phyloP scores from a whole-genome alignment of 2,888 invertebrate genomes.

The Platycheirus rosarum region DNA sequence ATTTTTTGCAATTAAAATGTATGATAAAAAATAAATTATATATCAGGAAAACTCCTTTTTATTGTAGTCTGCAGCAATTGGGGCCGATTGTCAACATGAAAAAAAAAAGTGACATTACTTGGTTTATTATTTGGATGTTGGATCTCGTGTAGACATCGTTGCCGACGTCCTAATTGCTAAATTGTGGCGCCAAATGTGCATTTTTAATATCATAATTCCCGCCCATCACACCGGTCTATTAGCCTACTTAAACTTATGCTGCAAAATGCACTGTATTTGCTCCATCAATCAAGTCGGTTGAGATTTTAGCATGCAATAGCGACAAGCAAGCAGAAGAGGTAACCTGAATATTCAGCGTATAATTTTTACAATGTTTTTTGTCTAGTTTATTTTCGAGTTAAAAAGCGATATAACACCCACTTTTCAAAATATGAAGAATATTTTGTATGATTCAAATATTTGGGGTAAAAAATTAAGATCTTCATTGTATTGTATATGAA shows the following conservation, averaged over 20 bases:
- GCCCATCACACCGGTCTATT: constrained; percentile 44
- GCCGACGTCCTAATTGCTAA: not conserved
- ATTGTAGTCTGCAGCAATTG: constrained; percentile 19
- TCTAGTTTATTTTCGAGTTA: not conserved
- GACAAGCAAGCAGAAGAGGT: constrained; percentile 22
- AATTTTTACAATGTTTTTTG: constrained; percentile 9
- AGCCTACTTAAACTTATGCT: no score
- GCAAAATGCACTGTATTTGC: constrained; percentile 52
- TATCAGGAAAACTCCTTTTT: not conserved
- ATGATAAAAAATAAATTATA: constrained; percentile 4
- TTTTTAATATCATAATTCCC: constrained; percentile 39
- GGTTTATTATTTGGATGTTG: constrained; percentile 29
- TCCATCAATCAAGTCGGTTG: constrained; percentile 57
- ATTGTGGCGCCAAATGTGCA: constrained; percentile 45
- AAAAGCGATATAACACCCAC: no score
- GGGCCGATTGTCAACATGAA: constrained; percentile 48
- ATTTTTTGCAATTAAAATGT: constrained; percentile 52
- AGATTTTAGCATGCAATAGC: constrained; percentile 43
- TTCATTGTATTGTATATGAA: no score
- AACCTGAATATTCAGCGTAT: constrained; percentile 14
- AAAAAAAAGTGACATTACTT: constrained; percentile 42
- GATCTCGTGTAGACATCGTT: constrained; percentile 30
- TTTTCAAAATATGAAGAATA: no score
- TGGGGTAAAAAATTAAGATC: no score
- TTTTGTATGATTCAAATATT: no score